Evolutionary conservation across 2,888 invertebrate species (phyloP).

Genomic region (Odontocolon sp.): DNA sequence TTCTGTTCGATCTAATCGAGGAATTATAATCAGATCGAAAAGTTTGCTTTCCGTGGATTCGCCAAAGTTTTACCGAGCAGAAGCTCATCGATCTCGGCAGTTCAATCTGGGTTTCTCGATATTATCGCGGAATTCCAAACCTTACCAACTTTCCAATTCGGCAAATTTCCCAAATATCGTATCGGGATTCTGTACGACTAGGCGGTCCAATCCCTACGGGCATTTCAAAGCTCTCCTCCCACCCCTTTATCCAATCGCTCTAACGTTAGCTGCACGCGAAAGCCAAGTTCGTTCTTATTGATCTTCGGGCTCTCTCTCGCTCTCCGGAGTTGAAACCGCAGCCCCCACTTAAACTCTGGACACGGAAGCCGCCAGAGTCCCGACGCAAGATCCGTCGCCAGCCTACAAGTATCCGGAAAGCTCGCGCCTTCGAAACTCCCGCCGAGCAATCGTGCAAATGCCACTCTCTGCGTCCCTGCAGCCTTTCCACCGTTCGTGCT

Average conservation of each 20-base stretch:
- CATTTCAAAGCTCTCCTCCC: constrained; percentile 45
- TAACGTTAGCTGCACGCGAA: constrained; percentile 61
- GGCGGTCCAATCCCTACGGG: constrained; percentile 40
- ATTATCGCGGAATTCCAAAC: background rate
- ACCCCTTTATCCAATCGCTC: constrained; percentile 55
- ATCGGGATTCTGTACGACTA: constrained; percentile 36
- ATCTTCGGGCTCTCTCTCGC: constrained; percentile 61
- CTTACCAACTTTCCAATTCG: background rate
- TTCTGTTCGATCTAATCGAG: too few relatives aligned
- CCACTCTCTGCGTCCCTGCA: background rate
- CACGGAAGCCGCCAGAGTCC: constrained; percentile 44
- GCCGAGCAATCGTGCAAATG: constrained; percentile 28
- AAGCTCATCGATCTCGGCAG: background rate
- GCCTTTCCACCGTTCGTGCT: background rate
- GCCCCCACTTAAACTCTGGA: constrained; percentile 53
- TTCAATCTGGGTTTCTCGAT: constrained; percentile 1
- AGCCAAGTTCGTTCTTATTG: constrained; percentile 67
- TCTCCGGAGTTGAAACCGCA: constrained; percentile 57
- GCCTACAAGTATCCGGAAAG: constrained; percentile 33
- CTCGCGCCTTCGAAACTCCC: constrained; percentile 25
- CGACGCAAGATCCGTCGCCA: constrained; percentile 35
- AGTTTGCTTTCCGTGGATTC: too few relatives aligned
- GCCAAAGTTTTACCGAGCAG: too few relatives aligned
- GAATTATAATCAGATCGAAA: too few relatives aligned
- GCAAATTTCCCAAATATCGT: constrained; percentile 34